Base-by-base conservation (phyloP, 2,797 vertebrate species). In the Anisognathus igniventris region DNA sequence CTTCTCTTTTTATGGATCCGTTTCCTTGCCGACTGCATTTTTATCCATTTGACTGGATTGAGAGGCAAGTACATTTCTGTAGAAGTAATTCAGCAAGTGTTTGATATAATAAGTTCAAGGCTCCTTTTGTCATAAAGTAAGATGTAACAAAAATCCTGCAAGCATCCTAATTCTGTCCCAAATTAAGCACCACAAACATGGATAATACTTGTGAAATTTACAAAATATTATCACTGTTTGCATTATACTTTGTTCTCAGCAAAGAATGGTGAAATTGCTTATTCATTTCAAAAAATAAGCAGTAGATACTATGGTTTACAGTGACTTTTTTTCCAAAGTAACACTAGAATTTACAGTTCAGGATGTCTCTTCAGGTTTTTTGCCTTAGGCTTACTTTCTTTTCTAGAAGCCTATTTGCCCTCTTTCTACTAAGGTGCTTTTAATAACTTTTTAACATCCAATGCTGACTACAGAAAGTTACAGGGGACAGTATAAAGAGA, bases 1-100 rank as follows among this genome's bases (percentile, higher is more conserved):
- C 21, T 83, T 61, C 14, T 64, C 16, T 44, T 14, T 79, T 51
- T 53, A 44, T 0, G 1, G 13, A 44, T 31, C 22, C 0, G 0
- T 62, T 68, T 70, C 37, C 12, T 70, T 42, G 19, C 31, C 47
- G 19, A 37, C 10, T 79, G 13, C 14, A 57, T 53, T 92, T 88
- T 77, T 90, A 57, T 53, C 42, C 23, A 13, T 68, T 81, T 88
- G 39, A 2, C n/a, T 76, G 47, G 12, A 62, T 14, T 24, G 15
- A 11, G 13, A 92, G 62, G 7, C 7, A 79, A 70, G 14, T 61
- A 24, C 4, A 4, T 68, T 78, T 86, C 37, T 81, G 45, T 22
- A 73, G 15, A 78, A 62, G 16, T n/a, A 75, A 61, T 50, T 7
- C 27, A 53, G 22, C 6, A 81, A 85, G 66, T 31, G 7, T 66